Evolutionary conservation across 2,888 invertebrate genomes (phyloP).

Genomic region (Chironomus tentans): DNA sequence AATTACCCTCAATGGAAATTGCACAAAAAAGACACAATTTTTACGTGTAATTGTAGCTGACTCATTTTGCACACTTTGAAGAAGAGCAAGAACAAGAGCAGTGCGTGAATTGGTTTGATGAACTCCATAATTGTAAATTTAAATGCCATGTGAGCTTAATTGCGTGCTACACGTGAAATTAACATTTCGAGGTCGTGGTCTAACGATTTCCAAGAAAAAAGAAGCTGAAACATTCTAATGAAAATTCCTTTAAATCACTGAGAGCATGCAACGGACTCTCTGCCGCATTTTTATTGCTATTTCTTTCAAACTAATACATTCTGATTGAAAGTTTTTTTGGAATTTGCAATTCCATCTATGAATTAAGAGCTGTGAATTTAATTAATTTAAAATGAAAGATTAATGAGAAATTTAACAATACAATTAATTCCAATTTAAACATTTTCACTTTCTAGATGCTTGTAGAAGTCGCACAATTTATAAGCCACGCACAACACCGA

Average conservation of each 20-base stretch:
- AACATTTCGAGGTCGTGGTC: conserved; percentile 22
- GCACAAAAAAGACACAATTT: too few relatives aligned
- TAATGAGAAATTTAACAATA: neutral
- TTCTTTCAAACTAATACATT: neutral
- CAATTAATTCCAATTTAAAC: neutral
- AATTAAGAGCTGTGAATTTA: too few relatives aligned
- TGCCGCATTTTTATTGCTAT: neutral
- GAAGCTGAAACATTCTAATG: conserved; percentile 14
- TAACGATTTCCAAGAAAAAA: conserved; percentile 21
- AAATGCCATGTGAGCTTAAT: conserved; percentile 19
- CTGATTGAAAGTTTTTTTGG: neutral
- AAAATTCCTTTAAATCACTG: conserved; percentile 23
- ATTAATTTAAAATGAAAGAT: neutral
- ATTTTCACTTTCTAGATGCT: conserved; percentile 31
- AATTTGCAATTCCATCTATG: neutral
- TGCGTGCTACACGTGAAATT: conserved; percentile 23
- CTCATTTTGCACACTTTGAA: neutral
- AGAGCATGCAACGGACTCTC: conserved; percentile 1
- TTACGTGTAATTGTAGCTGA: too few relatives aligned
- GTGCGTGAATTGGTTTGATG: conserved; percentile 12
- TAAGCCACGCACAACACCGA: conserved; percentile 58
- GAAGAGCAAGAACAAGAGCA: neutral
- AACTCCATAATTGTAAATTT: conserved; percentile 1
- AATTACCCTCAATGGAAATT: too few relatives aligned
- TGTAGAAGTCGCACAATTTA: conserved; percentile 48